Evolutionary conservation across 2,113 vertebrate species (phyloP).

Genomic region (Marmota monax): DNA sequence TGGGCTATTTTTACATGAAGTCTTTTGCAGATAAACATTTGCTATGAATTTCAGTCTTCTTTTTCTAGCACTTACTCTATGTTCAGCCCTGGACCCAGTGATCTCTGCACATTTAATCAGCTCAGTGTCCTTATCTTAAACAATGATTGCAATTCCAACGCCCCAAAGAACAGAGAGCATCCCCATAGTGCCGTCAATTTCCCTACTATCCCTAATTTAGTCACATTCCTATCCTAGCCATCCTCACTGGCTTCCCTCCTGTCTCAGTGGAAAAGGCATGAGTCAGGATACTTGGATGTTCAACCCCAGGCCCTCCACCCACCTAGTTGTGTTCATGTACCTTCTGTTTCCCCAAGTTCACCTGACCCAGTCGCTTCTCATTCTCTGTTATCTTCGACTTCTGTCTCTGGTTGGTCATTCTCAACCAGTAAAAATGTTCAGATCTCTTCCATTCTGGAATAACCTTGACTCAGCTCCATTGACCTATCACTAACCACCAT

Average conservation of each 20-base stretch:
- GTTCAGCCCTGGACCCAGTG: neutral
- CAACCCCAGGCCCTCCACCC: neutral
- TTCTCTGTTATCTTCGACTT: neutral
- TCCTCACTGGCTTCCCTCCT: neutral
- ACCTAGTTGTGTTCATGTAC: neutral
- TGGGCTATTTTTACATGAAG: constrained; percentile 63
- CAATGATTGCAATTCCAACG: neutral
- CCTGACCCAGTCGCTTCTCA: neutral
- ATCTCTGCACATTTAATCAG: neutral
- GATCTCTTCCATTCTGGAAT: neutral
- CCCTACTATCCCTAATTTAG: neutral
- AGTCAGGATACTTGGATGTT: neutral
- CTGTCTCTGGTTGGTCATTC: neutral
- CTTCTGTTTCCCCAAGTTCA: neutral
- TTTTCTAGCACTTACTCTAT: neutral
- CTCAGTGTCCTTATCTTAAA: neutral
- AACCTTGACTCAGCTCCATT: neutral
- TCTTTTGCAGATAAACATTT: constrained; percentile 60
- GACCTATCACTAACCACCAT: neutral
- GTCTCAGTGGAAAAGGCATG: neutral
- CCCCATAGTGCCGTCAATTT: neutral
- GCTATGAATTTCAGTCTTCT: constrained; percentile 10
- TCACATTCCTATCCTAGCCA: neutral
- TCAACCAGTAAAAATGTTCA: neutral
- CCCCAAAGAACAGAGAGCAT: neutral